Evolutionary conservation across 2,888 invertebrate species (phyloP), one percentile per base, ranked within the genome.

Genomic region (Acronicta aceris): DNA sequence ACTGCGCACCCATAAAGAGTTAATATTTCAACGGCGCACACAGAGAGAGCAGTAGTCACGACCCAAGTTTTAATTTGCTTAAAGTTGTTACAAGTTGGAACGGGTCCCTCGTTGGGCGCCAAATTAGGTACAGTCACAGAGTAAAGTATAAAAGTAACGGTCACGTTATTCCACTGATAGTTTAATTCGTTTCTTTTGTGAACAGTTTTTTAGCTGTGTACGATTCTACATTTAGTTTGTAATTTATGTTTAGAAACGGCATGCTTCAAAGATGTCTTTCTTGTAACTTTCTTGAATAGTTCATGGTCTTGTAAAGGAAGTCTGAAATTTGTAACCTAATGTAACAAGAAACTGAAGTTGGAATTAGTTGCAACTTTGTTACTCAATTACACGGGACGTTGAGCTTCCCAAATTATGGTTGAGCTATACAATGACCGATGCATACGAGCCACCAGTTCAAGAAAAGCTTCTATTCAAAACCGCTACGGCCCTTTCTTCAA

Each of bases 51-150:
- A 89, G 91, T 93, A 92, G 92, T 91, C 91, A 90, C 88, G 83
- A 81, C 75, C 78, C 82, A 94, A 94, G 89, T 94, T 94, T 94
- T 94, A 94, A 94, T 94, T 94, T 93, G 94, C 92, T 94, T 94
- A 91, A 92, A 94, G 89, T 94, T 93, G 93, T 92, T 90, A 90
- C 91, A 90, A 93, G 84, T 93, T 92, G 89, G 92, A 93, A 92
- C 91, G 89, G 89, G 89, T 89, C 93, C 91, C 91, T 86, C 76
- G 91, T 87, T 89, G 90, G 87, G 88, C 89, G 91, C 93, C 93
- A 93, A 93, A 93, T 93, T 93, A 91, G 89, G 89, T 90, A 90
- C 88, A 87, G 89, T 85, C 81, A 81, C 81, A 81, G 82, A 76
- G 73, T 76, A 78, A 80, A 81, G 81, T 80, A 83, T 80, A 81